Conservation (phyloP, 2,113 vertebrate genomes). For the Crotalus horridus region DNA sequence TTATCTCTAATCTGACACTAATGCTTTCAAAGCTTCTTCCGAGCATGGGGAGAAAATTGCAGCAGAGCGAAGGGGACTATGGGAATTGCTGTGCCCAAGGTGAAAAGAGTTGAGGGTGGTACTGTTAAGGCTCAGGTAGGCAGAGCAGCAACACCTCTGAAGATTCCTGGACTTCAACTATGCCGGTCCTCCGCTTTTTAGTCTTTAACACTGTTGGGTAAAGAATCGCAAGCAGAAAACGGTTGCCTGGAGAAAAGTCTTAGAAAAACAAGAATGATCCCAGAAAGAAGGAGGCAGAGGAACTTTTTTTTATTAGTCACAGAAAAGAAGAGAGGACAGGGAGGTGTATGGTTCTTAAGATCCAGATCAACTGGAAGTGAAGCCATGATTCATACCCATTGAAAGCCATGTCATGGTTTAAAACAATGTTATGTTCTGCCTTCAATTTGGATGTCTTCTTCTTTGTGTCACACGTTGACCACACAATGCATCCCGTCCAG, state of each 20-base stretch:
- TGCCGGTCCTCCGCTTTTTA: neutral
- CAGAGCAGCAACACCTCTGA: neutral
- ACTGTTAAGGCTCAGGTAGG: neutral
- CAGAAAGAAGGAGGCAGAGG: neutral
- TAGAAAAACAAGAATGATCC: rapidly evolving
- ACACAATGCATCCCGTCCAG: neutral
- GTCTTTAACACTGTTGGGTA: neutral
- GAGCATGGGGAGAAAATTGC: neutral
- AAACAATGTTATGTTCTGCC: neutral
- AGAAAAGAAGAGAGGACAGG: neutral
- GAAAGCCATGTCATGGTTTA: neutral
- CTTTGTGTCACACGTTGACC: neutral
- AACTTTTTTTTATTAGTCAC: neutral
- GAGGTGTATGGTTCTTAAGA: neutral
- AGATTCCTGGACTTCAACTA: neutral
- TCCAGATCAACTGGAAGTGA: neutral
- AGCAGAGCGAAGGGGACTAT: neutral
- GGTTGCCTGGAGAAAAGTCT: neutral
- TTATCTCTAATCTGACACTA: neutral
- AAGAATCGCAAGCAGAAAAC: neutral
- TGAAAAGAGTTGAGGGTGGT: neutral
- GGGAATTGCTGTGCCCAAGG: slow-evolving; percentile 5
- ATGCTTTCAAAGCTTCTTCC: slow-evolving; percentile 11
- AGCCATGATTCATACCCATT: neutral
- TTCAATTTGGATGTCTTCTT: neutral